Evolutionary conservation across 1,140 invertebrate species (phyloP).

Genomic region (Hetaerina americana): DNA sequence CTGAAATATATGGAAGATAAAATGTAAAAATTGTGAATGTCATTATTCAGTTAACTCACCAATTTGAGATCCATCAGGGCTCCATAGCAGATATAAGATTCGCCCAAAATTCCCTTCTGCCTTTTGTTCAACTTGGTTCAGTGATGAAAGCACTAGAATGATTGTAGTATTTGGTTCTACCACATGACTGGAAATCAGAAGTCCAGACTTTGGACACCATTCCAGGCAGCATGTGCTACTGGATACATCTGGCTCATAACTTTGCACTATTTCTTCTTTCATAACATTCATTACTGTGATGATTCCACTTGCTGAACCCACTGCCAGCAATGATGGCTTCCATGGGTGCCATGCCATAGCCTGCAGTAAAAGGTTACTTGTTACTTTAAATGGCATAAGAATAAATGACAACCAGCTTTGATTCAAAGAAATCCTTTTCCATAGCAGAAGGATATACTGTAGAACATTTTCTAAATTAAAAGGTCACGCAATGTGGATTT

Average conservation of each 20-base stretch:
- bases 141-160: constrained; percentile 10
- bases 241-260: background rate
- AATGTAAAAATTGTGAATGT: too few species aligned
- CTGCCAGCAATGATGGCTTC: constrained; percentile 12
- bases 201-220: background rate
- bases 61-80: constrained; percentile 13
- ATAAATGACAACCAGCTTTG: background rate
- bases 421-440: background rate
- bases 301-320: constrained; percentile 9
- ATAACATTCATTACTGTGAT: constrained; percentile 11
- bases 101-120: constrained; percentile 6
- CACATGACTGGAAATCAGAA: background rate
- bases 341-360: constrained; percentile 18
- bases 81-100: constrained; percentile 15
- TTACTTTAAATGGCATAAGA: too few species aligned
- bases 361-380: too few species aligned
- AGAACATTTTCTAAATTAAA: too few species aligned
- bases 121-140: constrained; percentile 12
- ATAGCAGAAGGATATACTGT: too few species aligned
- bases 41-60: constrained; percentile 14
- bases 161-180: background rate
- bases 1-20: too few species aligned
- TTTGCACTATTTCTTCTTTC: constrained; percentile 1
- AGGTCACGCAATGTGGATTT: too few species aligned
- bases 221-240: background rate